phyloP scores from a whole-genome alignment of 1,140 invertebrate species.

The Saxidomus purpurata region DNA sequence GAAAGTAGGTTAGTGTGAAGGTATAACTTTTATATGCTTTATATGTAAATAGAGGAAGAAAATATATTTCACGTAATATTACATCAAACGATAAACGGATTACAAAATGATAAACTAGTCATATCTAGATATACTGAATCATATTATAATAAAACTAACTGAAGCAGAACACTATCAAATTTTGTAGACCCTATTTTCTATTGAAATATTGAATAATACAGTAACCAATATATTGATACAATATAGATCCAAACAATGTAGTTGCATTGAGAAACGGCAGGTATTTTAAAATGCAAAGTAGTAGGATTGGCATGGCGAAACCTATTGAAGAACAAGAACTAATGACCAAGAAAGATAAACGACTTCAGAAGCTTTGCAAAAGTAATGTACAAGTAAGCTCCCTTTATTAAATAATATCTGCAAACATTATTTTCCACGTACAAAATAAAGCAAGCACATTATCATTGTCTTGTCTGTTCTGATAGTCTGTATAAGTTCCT shows the following conservation, averaged over 20 bases:
- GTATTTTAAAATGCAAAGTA: background rate
- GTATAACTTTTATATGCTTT: background rate
- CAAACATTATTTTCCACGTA: too few species aligned
- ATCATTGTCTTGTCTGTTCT: too few species aligned
- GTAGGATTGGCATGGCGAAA: background rate
- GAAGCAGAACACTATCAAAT: background rate
- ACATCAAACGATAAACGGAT: background rate
- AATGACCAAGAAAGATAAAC: constrained; percentile 27
- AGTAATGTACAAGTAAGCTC: background rate
- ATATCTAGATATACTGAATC: background rate
- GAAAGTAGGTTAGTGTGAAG: background rate
- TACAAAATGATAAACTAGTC: background rate
- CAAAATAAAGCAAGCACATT: too few species aligned
- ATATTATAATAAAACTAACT: background rate
- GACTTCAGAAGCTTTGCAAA: constrained; percentile 22
- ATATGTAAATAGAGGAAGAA: too few species aligned
- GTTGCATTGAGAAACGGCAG: constrained; percentile 16
- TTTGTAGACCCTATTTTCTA: too few species aligned
- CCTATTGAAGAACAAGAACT: background rate
- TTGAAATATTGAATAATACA: background rate
- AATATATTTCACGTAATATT: background rate
- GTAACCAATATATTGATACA: too few species aligned
- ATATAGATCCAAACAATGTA: constrained; percentile 30
- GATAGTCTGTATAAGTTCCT: too few species aligned
- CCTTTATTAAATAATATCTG: background rate